These are phyloP conservation scores for Leptobrachium leishanense DNA, from an alignment of 2,113 vertebrate genomes.

Conservation along the genomic window DNA sequence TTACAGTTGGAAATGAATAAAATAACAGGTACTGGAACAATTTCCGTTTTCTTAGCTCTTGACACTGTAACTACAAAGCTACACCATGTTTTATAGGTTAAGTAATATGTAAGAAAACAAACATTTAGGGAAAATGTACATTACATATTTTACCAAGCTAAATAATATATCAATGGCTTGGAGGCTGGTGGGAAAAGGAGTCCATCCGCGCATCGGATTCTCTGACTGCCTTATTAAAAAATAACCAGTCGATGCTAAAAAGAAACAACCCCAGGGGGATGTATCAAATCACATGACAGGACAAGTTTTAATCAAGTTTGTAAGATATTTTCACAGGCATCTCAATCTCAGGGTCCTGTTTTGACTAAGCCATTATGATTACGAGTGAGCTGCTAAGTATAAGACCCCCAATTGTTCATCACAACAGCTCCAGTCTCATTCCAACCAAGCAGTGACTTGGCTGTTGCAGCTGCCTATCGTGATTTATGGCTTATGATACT, in stretches of 20 bases:
- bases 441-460: too few relatives aligned
- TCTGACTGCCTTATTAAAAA: conserved; percentile 53
- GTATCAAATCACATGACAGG: background rate
- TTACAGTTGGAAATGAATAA: too few relatives aligned
- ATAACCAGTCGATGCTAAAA: conserved; percentile 42
- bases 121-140: background rate
- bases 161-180: conserved; percentile 55
- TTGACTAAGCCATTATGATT: too few relatives aligned
- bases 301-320: conserved; percentile 17
- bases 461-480: too few relatives aligned
- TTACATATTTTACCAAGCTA: conserved; percentile 45
- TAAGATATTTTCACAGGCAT: background rate
- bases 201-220: conserved; percentile 34
- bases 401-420: too few relatives aligned
- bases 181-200: conserved; percentile 49
- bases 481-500: too few relatives aligned
- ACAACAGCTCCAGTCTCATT: too few relatives aligned
- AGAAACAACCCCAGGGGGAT: conserved; percentile 46
- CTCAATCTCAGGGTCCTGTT: background rate
- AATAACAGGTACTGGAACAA: too few relatives aligned
- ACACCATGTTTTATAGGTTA: background rate
- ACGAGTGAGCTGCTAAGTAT: too few relatives aligned
- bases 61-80: background rate
- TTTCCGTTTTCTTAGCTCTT: too few relatives aligned
- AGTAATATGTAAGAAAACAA: conserved; percentile 4